phyloP scores from a whole-genome alignment of 2,888 invertebrate genomes.

The Lysandra bellargus region DNA sequence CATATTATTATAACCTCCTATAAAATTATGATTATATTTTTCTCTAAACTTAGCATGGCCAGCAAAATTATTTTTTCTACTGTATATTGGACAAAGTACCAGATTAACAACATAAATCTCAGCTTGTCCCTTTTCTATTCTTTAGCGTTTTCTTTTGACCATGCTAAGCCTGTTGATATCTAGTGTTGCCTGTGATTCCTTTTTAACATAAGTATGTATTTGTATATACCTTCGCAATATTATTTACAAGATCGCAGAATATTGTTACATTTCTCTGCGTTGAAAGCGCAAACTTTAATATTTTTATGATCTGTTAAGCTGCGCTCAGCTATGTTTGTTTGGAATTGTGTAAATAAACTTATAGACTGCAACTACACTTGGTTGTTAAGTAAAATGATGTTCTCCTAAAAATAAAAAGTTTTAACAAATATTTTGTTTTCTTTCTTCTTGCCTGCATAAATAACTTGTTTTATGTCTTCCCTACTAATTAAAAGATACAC shows the following conservation, averaged over 20 bases:
- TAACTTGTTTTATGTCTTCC: neutral
- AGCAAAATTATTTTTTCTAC: too few relatives aligned
- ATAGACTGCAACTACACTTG: constrained; percentile 1
- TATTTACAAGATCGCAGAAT: neutral
- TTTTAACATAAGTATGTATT: neutral
- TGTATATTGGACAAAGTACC: too few relatives aligned
- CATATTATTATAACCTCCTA: too few relatives aligned
- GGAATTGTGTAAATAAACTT: constrained; percentile 31
- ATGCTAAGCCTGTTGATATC: neutral
- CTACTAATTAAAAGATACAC: too few relatives aligned
- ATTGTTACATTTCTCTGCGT: neutral
- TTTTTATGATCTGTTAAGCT: constrained; percentile 9
- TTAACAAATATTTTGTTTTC: neutral
- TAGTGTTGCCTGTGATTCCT: neutral
- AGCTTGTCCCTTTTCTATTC: too few relatives aligned
- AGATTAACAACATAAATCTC: too few relatives aligned
- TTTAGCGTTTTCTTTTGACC: neutral
- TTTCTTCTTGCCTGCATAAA: neutral
- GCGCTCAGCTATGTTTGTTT: constrained; percentile 28
- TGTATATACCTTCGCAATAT: neutral
- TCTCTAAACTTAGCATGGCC: too few relatives aligned
- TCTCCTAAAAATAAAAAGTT: constrained; percentile 24
- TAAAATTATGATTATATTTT: too few relatives aligned
- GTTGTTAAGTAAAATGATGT: constrained; percentile 28
- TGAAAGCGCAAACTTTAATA: neutral